Evolutionary conservation across 2,888 invertebrate genomes (phyloP).

Genomic region (Drosophila prostipennis): DNA sequence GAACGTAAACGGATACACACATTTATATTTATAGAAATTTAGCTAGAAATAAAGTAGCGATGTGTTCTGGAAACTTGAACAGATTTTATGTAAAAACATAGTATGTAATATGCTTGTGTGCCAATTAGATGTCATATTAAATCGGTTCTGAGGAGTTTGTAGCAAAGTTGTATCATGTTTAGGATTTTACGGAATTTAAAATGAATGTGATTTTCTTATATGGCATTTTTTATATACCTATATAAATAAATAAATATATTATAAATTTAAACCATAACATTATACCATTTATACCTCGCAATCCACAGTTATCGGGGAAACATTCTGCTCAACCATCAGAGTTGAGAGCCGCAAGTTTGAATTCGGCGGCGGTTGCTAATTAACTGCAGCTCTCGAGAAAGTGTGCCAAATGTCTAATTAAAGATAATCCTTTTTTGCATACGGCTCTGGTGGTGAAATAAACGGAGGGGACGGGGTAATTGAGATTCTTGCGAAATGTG

Average conservation of each 20-base stretch:
- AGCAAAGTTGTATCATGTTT: background rate
- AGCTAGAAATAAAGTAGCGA: constrained; percentile 3
- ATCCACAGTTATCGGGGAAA: background rate
- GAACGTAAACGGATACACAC: constrained; percentile 20
- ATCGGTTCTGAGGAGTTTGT: background rate
- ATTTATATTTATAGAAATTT: constrained; percentile 22
- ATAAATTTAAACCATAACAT: too few species aligned
- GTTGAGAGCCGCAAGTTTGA: constrained; percentile 22
- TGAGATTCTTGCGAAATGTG: constrained; percentile 14
- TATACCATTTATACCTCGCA: too few species aligned
- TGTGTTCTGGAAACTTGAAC: constrained; percentile 11
- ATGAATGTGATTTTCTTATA: too few species aligned
- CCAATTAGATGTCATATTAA: constrained; percentile 4
- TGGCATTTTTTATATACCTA: too few species aligned
- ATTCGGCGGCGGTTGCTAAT: constrained; percentile 50
- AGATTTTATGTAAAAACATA: constrained; percentile 14
- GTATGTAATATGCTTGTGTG: background rate
- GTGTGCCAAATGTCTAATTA: constrained; percentile 54
- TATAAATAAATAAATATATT: too few species aligned
- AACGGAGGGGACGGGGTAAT: background rate
- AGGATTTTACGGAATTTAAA: too few species aligned
- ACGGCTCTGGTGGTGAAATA: constrained; percentile 15
- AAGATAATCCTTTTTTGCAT: constrained; percentile 59
- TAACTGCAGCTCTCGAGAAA: constrained; percentile 44
- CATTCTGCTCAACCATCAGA: constrained; percentile 27